A percentile compares a stretch with the other conserved stretches of the same genome.
phyloP scores from a whole-genome alignment of 2,888 invertebrate genomes.

The Nemapogon koenigi region DNA sequence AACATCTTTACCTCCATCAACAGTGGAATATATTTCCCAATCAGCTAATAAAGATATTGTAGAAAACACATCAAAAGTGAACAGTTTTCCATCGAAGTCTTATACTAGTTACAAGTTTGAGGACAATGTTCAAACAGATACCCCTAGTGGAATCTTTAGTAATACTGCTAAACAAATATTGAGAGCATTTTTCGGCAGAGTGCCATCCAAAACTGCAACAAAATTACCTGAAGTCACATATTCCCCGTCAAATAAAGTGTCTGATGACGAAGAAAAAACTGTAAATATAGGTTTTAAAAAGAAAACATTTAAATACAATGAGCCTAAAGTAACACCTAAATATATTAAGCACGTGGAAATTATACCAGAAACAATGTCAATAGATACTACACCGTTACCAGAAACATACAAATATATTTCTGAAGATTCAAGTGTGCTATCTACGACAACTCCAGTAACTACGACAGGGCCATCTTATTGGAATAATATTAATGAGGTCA shows the following conservation, averaged over 20 bases:
- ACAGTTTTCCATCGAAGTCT: constrained; percentile 25
- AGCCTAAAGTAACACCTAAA: constrained; percentile 33
- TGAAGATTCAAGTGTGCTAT: constrained; percentile 2
- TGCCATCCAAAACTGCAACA: constrained; percentile 21
- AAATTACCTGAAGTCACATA: constrained; percentile 12
- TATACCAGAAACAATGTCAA: constrained; percentile 28
- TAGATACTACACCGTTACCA: background rate
- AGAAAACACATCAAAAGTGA: constrained; percentile 23
- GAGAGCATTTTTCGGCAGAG: constrained; percentile 36
- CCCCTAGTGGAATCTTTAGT: constrained; percentile 49
- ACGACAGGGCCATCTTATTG: constrained; percentile 20
- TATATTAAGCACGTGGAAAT: constrained; percentile 40
- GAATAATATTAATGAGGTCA: constrained; percentile 1
- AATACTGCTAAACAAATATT: constrained; percentile 45
- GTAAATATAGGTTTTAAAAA: constrained; percentile 48
- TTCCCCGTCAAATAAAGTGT: constrained; percentile 24
- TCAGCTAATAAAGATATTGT: constrained; percentile 21
- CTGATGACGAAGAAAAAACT: constrained; percentile 30
- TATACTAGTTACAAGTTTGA: constrained; percentile 1
- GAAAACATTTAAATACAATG: constrained; percentile 30
- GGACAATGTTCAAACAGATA: constrained; percentile 19
- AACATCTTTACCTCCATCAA: constrained; percentile 19
- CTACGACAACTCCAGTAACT: constrained; percentile 22
- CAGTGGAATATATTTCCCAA: constrained; percentile 21
- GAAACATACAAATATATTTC: background rate